phyloP scores from a whole-genome alignment of 2,113 vertebrate species.

The Anarhynchus alexandrinus region DNA sequence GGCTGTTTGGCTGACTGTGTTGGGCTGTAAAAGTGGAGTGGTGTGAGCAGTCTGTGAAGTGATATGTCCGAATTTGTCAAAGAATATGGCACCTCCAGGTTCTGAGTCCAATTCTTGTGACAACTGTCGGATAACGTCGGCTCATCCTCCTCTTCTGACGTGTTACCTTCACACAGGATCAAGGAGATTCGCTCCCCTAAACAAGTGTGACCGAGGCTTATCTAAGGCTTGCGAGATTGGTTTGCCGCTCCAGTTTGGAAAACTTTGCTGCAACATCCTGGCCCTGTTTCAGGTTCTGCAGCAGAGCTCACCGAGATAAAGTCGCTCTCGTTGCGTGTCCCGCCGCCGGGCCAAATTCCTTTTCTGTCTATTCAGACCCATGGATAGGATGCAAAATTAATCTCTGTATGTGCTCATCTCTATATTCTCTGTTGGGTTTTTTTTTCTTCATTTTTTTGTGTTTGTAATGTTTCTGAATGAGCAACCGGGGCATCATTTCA shows the following conservation, averaged over 20 bases:
- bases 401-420: not conserved
- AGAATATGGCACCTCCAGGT: not conserved
- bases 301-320: not conserved
- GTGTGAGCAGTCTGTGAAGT: no score
- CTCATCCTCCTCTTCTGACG: not conserved
- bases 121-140: not conserved
- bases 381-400: not conserved
- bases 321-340: rapidly evolving
- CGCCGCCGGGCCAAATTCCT: not conserved
- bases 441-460: not conserved
- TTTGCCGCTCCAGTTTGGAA: not conserved
- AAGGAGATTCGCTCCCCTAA: no score
- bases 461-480: not conserved
- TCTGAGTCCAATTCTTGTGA: not conserved
- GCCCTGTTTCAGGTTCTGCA: not conserved
- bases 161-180: not conserved
- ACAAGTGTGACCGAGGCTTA: rapidly evolving
- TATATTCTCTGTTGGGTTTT: not conserved
- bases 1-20: not conserved
- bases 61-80: not conserved
- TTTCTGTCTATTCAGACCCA: not conserved
- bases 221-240: not conserved
- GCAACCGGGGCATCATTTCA: not conserved
- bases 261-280: not conserved
- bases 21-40: not conserved